These are phyloP conservation scores for Clarias laeviceps DNA, from an alignment of 2,797 vertebrate genomes.

Conservation along the genomic window DNA sequence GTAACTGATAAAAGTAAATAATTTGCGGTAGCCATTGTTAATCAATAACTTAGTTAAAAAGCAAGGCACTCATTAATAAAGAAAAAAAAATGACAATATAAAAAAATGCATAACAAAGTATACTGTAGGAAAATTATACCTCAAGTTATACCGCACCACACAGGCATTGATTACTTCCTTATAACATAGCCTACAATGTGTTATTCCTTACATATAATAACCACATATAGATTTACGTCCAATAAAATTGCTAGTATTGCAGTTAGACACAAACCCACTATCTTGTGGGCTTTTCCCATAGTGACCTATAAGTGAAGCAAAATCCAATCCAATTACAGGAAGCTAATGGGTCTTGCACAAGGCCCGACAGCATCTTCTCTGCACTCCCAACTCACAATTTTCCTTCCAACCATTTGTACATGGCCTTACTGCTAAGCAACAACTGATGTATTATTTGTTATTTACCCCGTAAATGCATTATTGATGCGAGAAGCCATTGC, in stretches of 20 bases:
- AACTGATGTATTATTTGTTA: slow-evolving; percentile 26
- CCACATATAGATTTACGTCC: not conserved
- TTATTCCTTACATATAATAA: not conserved
- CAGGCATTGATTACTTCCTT: not conserved
- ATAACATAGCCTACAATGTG: not conserved
- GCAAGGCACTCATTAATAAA: not conserved
- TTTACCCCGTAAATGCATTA: slow-evolving; percentile 40
- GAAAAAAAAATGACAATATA: not conserved
- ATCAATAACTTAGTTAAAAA: not conserved
- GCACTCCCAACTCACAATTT: not conserved
- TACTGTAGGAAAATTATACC: not conserved
- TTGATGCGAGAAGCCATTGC: slow-evolving; percentile 33
- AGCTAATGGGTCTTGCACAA: not conserved
- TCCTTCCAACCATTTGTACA: not conserved
- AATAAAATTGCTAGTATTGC: not conserved
- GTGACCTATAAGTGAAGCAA: not conserved
- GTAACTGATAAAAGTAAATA: not conserved
- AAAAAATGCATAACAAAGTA: not conserved
- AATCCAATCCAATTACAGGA: slow-evolving; percentile 16
- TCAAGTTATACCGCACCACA: not conserved
- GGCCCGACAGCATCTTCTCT: not conserved
- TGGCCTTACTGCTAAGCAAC: not conserved
- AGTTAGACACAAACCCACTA: not conserved
- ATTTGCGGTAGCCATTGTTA: too few relatives aligned
- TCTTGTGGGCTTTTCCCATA: not conserved